These are phyloP conservation scores for Brachyistius frenatus DNA, from an alignment of 2,113 vertebrate species.

Conservation along the genomic window DNA sequence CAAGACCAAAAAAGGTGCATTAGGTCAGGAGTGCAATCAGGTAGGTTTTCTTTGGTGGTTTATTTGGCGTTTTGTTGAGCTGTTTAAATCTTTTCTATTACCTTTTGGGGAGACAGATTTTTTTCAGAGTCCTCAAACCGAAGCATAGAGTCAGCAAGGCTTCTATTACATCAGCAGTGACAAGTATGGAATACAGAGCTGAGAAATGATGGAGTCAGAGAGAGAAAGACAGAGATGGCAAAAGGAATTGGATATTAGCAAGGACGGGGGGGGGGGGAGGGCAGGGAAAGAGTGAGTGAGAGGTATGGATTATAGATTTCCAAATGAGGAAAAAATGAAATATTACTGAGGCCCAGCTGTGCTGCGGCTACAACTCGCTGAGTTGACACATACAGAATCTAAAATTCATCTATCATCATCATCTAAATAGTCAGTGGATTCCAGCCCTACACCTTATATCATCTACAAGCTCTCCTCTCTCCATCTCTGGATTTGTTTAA, in stretches of 20 bases:
- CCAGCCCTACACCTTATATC: neutral
- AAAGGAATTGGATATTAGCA: slow-evolving; percentile 27
- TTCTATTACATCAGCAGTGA: slow-evolving; percentile 48
- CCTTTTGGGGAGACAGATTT: slow-evolving; percentile 24
- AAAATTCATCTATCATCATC: slow-evolving; percentile 62
- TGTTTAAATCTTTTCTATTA: slow-evolving; percentile 27
- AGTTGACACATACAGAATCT: slow-evolving; percentile 41
- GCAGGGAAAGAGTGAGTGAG: neutral
- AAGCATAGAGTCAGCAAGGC: slow-evolving; percentile 38
- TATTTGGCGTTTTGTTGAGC: slow-evolving; percentile 12
- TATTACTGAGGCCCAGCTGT: slow-evolving; percentile 58
- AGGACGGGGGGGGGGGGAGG: neutral
- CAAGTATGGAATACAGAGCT: slow-evolving; percentile 3
- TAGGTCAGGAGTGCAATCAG: no score
- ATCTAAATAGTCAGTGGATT: slow-evolving; percentile 37
- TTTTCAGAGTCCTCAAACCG: slow-evolving; percentile 13
- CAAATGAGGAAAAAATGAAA: slow-evolving; percentile 32
- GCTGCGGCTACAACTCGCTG: slow-evolving; percentile 35
- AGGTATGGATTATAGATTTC: slow-evolving; percentile 58
- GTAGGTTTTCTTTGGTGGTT: no score
- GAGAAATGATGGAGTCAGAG: slow-evolving; percentile 16
- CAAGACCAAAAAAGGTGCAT: no score
- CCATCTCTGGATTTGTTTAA: slow-evolving; percentile 19
- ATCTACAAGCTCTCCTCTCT: neutral
- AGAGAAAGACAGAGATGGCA: slow-evolving; percentile 7